A percentile compares a stretch with the other conserved stretches of the same genome.
Evolutionary conservation across 2,113 vertebrate genomes (phyloP).

Genomic region (Furnarius figulus): DNA sequence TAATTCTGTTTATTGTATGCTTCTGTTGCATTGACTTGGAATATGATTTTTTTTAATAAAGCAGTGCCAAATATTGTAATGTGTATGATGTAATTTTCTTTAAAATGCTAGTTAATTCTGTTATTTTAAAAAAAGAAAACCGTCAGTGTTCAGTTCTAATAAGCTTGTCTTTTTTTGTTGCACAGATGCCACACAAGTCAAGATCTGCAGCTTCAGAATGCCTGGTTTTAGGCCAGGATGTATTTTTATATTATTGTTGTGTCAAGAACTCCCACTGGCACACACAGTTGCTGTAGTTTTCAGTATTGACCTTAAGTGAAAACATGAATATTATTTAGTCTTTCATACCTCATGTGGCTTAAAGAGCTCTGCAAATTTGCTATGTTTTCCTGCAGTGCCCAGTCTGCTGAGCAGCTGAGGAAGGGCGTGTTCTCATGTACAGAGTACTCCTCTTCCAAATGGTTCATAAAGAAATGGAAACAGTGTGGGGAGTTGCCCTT

Average conservation of each 20-base stretch:
- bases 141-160: conserved; percentile 30
- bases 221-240: conserved; percentile 51
- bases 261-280: conserved; percentile 28
- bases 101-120: neutral
- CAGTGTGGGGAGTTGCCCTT: neutral
- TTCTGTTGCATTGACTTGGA: conserved; percentile 41
- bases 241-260: neutral
- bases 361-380: neutral
- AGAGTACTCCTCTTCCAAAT: neutral
- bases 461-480: neutral
- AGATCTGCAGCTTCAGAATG: conserved; percentile 51
- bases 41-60: conserved; percentile 44
- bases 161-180: conserved; percentile 45
- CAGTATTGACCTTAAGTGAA: neutral
- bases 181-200: conserved; percentile 55
- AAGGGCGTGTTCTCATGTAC: neutral
- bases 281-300: neutral
- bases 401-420: neutral
- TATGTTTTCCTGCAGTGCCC: neutral
- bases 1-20: conserved; percentile 12
- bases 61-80: neutral
- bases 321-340: neutral
- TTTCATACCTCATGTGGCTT: neutral
- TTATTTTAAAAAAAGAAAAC: neutral
- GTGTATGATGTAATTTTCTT: conserved; percentile 59